These are phyloP conservation scores for Agelas oroides DNA, from an alignment of 37 sponge, comb jelly and placozoan genomes.

Conservation along the genomic window DNA sequence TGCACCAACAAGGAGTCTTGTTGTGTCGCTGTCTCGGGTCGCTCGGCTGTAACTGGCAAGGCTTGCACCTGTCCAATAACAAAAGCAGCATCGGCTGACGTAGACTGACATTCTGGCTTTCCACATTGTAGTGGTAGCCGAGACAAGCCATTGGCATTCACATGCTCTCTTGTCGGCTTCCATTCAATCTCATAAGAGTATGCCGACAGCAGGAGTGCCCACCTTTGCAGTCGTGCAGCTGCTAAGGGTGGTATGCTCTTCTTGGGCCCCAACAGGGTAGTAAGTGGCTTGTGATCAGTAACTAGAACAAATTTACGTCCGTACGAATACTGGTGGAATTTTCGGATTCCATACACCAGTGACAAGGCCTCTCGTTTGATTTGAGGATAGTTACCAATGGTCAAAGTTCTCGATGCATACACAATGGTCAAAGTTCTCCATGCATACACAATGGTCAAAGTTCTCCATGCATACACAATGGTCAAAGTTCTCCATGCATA, in stretches of 20 bases:
- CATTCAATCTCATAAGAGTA: conserved; percentile 17
- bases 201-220: conserved; percentile 24
- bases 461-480: no score
- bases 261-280: neutral
- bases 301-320: neutral
- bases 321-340: neutral
- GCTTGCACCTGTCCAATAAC: neutral
- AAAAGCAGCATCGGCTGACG: neutral
- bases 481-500: no score
- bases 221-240: conserved; percentile 17
- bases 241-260: neutral
- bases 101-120: neutral
- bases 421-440: no score
- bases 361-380: conserved; percentile 10
- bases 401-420: conserved; percentile 36
- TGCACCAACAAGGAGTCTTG: conserved; percentile 15
- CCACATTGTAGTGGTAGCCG: neutral
- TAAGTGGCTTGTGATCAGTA: conserved; percentile 2
- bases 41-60: neutral
- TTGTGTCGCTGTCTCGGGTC: conserved; percentile 15
- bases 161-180: conserved; percentile 39
- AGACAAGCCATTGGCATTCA: conserved; percentile 46
- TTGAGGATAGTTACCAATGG: conserved; percentile 20
- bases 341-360: neutral
- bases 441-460: no score